phyloP scores from a whole-genome alignment of 2,113 vertebrate genomes.

The Pachypanchax playfairii region DNA sequence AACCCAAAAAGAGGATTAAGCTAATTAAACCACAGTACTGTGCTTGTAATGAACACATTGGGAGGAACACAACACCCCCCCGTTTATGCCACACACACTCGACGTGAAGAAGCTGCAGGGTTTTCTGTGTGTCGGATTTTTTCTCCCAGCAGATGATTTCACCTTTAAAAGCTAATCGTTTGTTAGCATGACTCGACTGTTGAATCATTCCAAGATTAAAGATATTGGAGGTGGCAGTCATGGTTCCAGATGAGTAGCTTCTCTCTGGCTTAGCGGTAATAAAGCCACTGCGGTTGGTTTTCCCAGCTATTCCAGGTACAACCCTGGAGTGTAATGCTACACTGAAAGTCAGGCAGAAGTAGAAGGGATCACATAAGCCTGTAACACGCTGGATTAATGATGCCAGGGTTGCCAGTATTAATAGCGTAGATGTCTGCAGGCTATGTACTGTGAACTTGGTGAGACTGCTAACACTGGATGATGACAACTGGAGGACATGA shows the following conservation, averaged over 20 bases:
- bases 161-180: constrained; percentile 46
- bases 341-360: constrained; percentile 48
- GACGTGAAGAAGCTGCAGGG: constrained; percentile 30
- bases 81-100: constrained; percentile 40
- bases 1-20: constrained; percentile 79
- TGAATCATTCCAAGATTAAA: constrained; percentile 69
- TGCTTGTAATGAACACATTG: constrained; percentile 70
- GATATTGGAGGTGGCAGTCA: constrained; percentile 36
- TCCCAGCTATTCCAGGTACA: constrained; percentile 41
- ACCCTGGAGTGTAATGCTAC: constrained; percentile 45
- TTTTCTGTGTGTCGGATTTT: constrained; percentile 53
- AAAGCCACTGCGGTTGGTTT: constrained; percentile 29
- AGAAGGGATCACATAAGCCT: constrained; percentile 59
- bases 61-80: constrained; percentile 58
- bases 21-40: constrained; percentile 74
- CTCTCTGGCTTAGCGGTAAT: constrained; percentile 47
- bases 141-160: constrained; percentile 21
- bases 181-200: constrained; percentile 65
- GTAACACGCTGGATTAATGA: constrained; percentile 70
- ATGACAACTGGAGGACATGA: constrained; percentile 56
- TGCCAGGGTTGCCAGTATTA: constrained; percentile 58
- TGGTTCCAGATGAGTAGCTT: constrained; percentile 25
- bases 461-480: constrained; percentile 50
- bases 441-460: constrained; percentile 47
- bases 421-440: constrained; percentile 47